Evolutionary conservation across 2,797 vertebrate species (phyloP).

Genomic region (Halcyon smyrnensis): DNA sequence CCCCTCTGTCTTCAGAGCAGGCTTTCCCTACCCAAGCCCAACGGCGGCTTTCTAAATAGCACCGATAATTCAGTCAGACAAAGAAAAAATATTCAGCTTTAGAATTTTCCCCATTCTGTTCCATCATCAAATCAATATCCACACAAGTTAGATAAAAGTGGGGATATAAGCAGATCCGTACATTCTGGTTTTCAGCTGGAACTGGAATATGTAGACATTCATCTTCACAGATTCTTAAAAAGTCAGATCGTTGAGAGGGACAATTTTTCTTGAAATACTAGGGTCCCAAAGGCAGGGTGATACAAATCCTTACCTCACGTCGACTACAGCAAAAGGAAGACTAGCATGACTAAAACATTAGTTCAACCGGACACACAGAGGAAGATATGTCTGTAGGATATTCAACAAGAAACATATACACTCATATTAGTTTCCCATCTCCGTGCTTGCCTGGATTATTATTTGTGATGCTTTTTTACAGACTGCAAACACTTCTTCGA

Average conservation of each 20-base stretch:
- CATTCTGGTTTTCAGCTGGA: not conserved
- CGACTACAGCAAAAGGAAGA: conserved; percentile 45
- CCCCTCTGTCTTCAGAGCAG: not conserved
- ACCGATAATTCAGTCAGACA: not conserved
- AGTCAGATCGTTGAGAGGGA: not conserved
- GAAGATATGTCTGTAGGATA: conserved; percentile 55
- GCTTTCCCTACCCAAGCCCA: not conserved
- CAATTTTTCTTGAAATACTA: not conserved
- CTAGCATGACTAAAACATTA: conserved; percentile 31
- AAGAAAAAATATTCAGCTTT: not conserved
- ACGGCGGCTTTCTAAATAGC: not conserved
- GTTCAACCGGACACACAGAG: not conserved
- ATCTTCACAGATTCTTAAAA: not conserved
- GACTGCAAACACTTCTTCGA: not conserved
- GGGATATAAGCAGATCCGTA: not conserved
- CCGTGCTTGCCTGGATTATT: conserved; percentile 16
- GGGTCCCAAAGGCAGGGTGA: conserved; percentile 1
- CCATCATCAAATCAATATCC: not conserved
- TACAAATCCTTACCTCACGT: not conserved
- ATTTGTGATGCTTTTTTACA: conserved; percentile 55
- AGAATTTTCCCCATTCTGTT: not conserved
- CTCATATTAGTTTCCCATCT: conserved; percentile 51
- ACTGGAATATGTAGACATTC: not conserved
- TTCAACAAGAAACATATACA: conserved; percentile 54
- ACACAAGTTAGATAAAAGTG: not conserved